Percentiles rank a stretch among this genome's conserved stretches.
Conservation (phyloP, 2,113 vertebrate species). For the Myrmecobius fasciatus region DNA sequence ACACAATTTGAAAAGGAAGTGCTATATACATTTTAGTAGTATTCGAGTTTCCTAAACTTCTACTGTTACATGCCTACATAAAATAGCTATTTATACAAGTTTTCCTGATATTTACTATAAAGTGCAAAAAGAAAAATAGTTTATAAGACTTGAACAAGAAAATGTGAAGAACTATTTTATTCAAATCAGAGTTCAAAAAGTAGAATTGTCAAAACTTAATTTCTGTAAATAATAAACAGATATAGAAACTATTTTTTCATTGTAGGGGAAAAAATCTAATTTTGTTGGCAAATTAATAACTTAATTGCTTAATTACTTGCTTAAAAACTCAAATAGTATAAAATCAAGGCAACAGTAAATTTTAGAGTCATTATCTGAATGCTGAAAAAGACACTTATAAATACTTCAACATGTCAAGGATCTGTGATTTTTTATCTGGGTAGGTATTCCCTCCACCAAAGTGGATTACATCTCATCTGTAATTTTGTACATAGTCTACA, state of each 20-base stretch:
- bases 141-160: slow-evolving; percentile 28
- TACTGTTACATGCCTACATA: background rate
- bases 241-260: slow-evolving; percentile 6
- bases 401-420: background rate
- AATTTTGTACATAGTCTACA: background rate
- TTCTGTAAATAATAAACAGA: slow-evolving; percentile 20
- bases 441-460: background rate
- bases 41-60: slow-evolving; percentile 29
- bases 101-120: slow-evolving; percentile 11
- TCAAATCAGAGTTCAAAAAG: slow-evolving; percentile 20
- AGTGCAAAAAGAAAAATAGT: background rate
- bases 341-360: background rate
- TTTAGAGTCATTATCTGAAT: background rate
- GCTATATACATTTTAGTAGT: background rate
- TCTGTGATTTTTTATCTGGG: background rate
- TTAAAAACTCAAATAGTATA: slow-evolving; percentile 44
- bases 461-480: background rate
- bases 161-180: slow-evolving; percentile 32
- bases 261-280: slow-evolving; percentile 33
- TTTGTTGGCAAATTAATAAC: too few species aligned
- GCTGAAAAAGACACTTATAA: background rate
- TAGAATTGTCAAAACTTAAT: slow-evolving; percentile 34
- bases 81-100: background rate
- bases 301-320: too few species aligned
- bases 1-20: slow-evolving; percentile 17